Evolutionary conservation across 2,113 vertebrate genomes (phyloP).

Genomic region (Eurystomus gularis): DNA sequence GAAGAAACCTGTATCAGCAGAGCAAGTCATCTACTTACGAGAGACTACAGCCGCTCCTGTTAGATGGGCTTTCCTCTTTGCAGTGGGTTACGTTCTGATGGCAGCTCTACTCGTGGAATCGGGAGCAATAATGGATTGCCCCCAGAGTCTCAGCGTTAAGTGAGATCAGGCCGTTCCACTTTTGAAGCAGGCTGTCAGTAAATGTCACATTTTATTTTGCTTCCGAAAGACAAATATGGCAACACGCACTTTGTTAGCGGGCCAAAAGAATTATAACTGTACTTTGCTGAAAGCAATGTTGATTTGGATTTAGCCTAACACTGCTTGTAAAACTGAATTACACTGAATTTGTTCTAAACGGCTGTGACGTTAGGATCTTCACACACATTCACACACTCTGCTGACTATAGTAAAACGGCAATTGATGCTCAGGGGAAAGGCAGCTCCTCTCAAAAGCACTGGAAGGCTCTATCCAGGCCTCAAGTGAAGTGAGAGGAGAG

Average conservation of each 20-base stretch:
- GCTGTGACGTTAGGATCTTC: not conserved
- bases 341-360: slow-evolving; percentile 4
- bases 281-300: slow-evolving; percentile 58
- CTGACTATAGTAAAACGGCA: not conserved
- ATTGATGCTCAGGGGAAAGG: not conserved
- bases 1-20: not conserved
- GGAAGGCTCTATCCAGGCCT: not conserved
- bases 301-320: slow-evolving; percentile 65
- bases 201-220: slow-evolving; percentile 55
- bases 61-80: not conserved
- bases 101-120: not conserved
- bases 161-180: not conserved
- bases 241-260: slow-evolving; percentile 10
- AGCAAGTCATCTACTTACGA: not conserved
- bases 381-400: not conserved
- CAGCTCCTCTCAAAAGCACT: not conserved
- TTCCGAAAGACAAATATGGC: slow-evolving; percentile 43
- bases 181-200: slow-evolving; percentile 54
- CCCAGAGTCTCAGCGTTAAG: not conserved
- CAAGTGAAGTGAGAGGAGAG: not conserved
- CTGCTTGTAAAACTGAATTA: slow-evolving; percentile 65
- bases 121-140: slow-evolving; percentile 12
- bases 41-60: not conserved
- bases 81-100: not conserved
- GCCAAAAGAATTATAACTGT: slow-evolving; percentile 42